These are phyloP conservation scores for Coendou prehensilis DNA, from an alignment of 2,797 vertebrate genomes.

Conservation along the genomic window DNA sequence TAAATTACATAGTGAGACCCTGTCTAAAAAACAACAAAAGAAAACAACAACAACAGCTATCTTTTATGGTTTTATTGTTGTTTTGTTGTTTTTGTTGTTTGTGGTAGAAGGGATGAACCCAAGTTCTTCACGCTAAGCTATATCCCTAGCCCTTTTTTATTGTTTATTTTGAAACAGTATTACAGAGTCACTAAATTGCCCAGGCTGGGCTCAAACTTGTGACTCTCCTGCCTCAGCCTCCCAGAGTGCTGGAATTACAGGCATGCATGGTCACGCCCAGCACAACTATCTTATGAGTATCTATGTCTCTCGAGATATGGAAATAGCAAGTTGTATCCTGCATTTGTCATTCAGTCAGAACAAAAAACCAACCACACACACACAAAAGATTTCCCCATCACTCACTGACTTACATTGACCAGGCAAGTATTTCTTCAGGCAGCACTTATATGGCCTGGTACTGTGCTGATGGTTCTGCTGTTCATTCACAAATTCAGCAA, in stretches of 20 bases:
- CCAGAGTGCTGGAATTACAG: neutral
- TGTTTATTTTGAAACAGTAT: neutral
- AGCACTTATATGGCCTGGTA: neutral
- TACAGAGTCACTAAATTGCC: neutral
- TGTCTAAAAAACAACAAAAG: constrained; percentile 40
- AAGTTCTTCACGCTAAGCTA: neutral
- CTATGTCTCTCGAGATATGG: constrained; percentile 61
- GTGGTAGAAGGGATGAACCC: neutral
- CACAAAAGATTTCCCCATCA: neutral
- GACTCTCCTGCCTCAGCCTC: neutral
- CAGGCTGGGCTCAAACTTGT: neutral
- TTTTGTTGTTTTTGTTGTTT: neutral
- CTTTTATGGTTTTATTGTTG: neutral
- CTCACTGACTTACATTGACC: neutral
- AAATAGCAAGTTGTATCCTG: constrained; percentile 47
- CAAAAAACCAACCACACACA: constrained; percentile 10
- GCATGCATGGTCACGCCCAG: neutral
- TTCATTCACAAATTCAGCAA: constrained; percentile 43
- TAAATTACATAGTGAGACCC: neutral
- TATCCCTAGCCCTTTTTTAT: neutral
- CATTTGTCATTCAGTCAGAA: constrained; percentile 45
- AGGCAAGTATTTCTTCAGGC: neutral
- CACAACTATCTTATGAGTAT: constrained; percentile 31
- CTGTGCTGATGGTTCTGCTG: constrained; percentile 12
- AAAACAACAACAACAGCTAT: neutral